Conservation (phyloP, 92 coral and sea anemone species). For the Diadumene lineata region DNA sequence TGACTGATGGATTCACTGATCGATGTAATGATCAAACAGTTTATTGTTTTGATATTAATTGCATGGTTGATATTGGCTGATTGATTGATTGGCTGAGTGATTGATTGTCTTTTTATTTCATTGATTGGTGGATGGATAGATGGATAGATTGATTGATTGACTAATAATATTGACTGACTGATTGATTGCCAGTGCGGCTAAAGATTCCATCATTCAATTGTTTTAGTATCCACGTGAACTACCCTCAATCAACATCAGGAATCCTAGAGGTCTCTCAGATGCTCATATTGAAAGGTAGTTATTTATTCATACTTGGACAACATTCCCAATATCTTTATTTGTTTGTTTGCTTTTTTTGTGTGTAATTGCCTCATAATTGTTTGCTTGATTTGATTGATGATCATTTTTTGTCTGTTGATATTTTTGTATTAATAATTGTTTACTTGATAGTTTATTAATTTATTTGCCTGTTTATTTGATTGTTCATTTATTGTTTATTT, state of each 20-base stretch:
- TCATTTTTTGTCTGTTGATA: no score
- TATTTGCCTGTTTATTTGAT: no score
- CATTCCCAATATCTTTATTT: no score
- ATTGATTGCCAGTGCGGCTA: background rate
- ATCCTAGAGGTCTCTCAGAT: constrained; percentile 92
- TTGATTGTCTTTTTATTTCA: background rate
- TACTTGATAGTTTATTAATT: no score
- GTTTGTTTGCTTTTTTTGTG: no score
- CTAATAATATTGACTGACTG: background rate
- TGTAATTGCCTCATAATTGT: no score
- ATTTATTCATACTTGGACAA: no score
- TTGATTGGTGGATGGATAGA: background rate
- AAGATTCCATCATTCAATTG: no score
- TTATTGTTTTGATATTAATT: no score
- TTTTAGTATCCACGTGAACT: constrained; percentile 66
- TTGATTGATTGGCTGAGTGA: background rate
- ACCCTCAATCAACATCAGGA: constrained; percentile 76
- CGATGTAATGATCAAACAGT: background rate
- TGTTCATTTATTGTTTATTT: no score
- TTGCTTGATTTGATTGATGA: no score
- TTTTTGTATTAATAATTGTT: no score
- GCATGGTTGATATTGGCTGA: background rate
- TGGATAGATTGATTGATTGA: background rate
- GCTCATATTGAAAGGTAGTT: constrained; percentile 85
- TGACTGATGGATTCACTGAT: background rate